These are phyloP conservation scores for Augiades crinisus DNA, from an alignment of 2,888 invertebrate genomes.

Conservation along the genomic window DNA sequence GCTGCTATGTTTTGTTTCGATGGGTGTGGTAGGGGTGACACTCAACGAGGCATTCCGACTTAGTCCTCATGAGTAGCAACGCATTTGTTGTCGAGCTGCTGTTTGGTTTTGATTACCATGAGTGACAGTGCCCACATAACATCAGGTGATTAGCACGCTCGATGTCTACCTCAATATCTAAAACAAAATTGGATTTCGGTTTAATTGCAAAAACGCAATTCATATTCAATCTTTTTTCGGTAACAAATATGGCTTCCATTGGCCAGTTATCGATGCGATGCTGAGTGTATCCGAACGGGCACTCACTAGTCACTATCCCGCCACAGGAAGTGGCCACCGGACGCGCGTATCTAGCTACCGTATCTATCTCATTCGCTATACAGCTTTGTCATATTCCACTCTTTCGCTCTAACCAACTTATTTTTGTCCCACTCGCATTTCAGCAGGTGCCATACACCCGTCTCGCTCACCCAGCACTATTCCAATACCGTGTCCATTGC, in stretches of 20 bases:
- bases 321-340: constrained; percentile 71
- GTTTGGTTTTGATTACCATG: too few relatives aligned
- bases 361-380: constrained; percentile 68
- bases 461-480: constrained; percentile 52
- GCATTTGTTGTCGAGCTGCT: too few relatives aligned
- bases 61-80: too few relatives aligned
- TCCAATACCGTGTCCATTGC: constrained; percentile 55
- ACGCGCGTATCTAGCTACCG: constrained; percentile 74
- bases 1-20: too few relatives aligned
- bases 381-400: constrained; percentile 54
- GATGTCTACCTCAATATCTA: too few relatives aligned
- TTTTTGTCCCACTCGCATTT: constrained; percentile 48
- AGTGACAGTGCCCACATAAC: too few relatives aligned
- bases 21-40: too few relatives aligned
- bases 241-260: constrained; percentile 7
- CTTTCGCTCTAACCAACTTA: constrained; percentile 49
- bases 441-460: constrained; percentile 38
- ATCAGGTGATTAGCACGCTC: too few relatives aligned
- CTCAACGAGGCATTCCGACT: too few relatives aligned
- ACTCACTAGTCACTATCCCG: constrained; percentile 37
- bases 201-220: not conserved
- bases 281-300: constrained; percentile 5
- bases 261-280: constrained; percentile 18
- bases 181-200: too few relatives aligned
- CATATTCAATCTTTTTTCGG: not conserved